Percentiles rank a stretch among this genome's conserved stretches.
Conservation (phyloP, 1,140 invertebrate species). For the Monochamus saltuarius region DNA sequence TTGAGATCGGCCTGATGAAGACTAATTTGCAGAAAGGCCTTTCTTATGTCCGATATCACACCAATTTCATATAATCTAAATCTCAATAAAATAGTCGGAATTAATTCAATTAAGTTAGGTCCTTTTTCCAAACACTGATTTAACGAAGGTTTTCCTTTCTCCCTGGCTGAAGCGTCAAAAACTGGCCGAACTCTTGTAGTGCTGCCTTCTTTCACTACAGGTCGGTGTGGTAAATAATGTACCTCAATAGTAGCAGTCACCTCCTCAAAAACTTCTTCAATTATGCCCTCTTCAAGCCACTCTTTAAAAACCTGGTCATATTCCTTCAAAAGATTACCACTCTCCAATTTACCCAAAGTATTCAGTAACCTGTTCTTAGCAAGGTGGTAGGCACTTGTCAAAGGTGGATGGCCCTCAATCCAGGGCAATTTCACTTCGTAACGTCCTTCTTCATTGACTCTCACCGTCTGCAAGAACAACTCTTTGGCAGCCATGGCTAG, state of each 20-base stretch:
- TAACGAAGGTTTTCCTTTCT: too few relatives aligned
- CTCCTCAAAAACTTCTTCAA: slow-evolving; percentile 18
- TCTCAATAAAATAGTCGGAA: too few relatives aligned
- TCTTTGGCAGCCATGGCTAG: background rate
- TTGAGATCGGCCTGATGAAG: slow-evolving; percentile 41
- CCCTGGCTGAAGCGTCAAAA: slow-evolving; percentile 27
- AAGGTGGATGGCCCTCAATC: slow-evolving; percentile 18
- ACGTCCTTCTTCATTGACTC: too few relatives aligned
- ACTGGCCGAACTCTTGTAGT: too few relatives aligned
- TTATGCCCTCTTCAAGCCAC: slow-evolving; percentile 32
- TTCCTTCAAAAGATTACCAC: background rate
- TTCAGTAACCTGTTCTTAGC: slow-evolving; percentile 8
- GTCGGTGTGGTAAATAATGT: too few relatives aligned
- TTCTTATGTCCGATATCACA: slow-evolving; percentile 51
- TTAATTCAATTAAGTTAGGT: too few relatives aligned
- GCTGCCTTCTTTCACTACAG: slow-evolving; percentile 14
- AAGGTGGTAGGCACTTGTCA: slow-evolving; percentile 3
- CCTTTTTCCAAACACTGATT: too few relatives aligned
- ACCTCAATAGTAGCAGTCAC: slow-evolving; percentile 25
- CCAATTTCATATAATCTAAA: slow-evolving; percentile 44
- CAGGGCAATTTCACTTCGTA: too few relatives aligned
- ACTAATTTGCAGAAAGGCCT: slow-evolving; percentile 49
- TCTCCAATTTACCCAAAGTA: slow-evolving; percentile 14
- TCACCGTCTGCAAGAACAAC: too few relatives aligned
- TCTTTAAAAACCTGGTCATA: too few relatives aligned